Base-by-base conservation (phyloP, 1,140 invertebrate species). In the Nasonia vitripennis region DNA sequence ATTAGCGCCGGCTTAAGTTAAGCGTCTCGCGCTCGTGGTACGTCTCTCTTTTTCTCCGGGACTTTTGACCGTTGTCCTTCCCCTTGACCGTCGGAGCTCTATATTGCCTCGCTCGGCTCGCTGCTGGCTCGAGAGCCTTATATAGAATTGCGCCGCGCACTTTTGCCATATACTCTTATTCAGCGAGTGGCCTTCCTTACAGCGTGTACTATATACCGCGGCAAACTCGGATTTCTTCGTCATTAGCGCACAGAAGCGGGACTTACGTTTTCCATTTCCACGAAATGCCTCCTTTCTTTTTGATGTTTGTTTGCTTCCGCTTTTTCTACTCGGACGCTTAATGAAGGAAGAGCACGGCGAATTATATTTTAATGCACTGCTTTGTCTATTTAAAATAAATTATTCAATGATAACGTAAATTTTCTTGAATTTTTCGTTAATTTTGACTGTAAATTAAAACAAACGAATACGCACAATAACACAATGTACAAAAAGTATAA, bases 1-100 rank as follows among this genome's bases (percentile, higher is more conserved):
- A 90, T 91, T 91, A 89, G 87, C 86, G 85, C 82, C 89, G 88
- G 88, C 90, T 91, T 91, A 90, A 90, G 81, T 91, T 91, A 91
- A 91, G 90, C 89, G 83, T 87, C 87, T 86, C 88, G 78, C 17
- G 51, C 3, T 45, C 41, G 48, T 2, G 74, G 55, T 62, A 62
- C 45, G 20, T 55, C 5, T 62, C 68, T 31, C 83, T 85, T 75
- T 85, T 85, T 78, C 51, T 83, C 62, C 67, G 17, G 23, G 20
- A 89, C 89, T 90, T 87, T 91, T 89, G 90, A 86, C 86, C 86
- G 70, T 80, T 78, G 86, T 83, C 78, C 82, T 85, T 82, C 37
- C 68, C 51, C 51, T 68, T 88, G 86, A 83, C 83, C 87, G 70
- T 20, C 11, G 17, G 71, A 45, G 11, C 68, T 31, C 27, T 3